Evolutionary conservation across 2,113 vertebrate species (phyloP).

Genomic region (Malurus elegans): DNA sequence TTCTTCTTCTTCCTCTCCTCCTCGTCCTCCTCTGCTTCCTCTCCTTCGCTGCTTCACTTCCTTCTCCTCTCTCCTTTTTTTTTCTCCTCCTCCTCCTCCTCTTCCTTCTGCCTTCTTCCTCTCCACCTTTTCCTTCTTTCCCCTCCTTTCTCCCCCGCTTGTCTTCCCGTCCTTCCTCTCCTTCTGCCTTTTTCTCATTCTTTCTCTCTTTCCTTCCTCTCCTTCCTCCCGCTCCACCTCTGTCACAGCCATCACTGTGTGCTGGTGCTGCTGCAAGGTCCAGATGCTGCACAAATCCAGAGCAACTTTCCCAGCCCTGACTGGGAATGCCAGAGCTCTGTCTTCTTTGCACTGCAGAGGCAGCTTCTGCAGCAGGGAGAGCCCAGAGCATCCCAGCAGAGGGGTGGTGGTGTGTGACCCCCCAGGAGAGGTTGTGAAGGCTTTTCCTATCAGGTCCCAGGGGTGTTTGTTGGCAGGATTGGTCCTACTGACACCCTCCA

Average conservation of each 20-base stretch:
- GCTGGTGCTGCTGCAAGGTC: background rate
- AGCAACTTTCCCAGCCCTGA: background rate
- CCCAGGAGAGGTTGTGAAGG: no score
- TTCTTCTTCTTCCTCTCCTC: background rate
- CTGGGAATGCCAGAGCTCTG: background rate
- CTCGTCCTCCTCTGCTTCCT: background rate
- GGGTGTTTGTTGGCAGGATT: background rate
- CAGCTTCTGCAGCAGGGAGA: background rate
- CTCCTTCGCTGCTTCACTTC: background rate
- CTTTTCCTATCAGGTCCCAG: background rate
- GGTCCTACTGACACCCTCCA: background rate
- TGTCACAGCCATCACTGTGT: background rate
- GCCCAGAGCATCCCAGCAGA: fast-evolving
- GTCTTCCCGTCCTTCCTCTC: background rate
- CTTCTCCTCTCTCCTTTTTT: background rate
- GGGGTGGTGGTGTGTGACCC: background rate
- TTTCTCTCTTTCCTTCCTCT: no score
- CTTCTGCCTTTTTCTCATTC: background rate
- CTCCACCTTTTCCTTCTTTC: background rate
- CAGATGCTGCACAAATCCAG: background rate
- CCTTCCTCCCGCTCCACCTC: background rate
- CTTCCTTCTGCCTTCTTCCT: background rate
- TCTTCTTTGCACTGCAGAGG: background rate
- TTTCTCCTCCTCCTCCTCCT: background rate
- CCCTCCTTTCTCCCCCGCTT: background rate